These are phyloP conservation scores for Drosophila quasianomalipes DNA, from an alignment of 2,888 invertebrate species.

Conservation along the genomic window DNA sequence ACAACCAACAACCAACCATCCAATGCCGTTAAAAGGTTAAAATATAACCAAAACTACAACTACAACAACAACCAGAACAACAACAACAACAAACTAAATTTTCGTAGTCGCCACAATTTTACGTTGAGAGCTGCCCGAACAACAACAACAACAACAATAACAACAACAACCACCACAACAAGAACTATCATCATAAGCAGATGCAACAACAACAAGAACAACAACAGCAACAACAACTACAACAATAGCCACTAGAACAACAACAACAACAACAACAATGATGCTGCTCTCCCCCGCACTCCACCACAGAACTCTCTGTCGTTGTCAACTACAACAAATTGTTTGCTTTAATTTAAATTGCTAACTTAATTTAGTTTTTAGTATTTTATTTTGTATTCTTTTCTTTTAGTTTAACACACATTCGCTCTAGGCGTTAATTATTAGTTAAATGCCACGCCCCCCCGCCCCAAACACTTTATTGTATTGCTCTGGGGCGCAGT, in stretches of 20 bases:
- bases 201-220: constrained; percentile 21
- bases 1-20: constrained; percentile 31
- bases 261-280: constrained; percentile 25
- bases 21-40: constrained; percentile 45
- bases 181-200: constrained; percentile 23
- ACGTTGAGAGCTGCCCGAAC: constrained; percentile 75
- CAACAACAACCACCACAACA: constrained; percentile 9
- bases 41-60: constrained; percentile 30
- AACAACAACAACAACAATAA: constrained; percentile 40
- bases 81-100: constrained; percentile 49
- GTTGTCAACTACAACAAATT: constrained; percentile 33
- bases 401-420: constrained; percentile 38
- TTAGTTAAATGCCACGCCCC: constrained; percentile 71
- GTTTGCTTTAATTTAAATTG: constrained; percentile 56
- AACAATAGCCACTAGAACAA: constrained; percentile 23
- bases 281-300: constrained; percentile 14
- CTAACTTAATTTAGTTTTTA: constrained; percentile 52
- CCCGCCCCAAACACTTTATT: not conserved
- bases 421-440: constrained; percentile 45
- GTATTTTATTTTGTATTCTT: not conserved
- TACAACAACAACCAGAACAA: constrained; percentile 41
- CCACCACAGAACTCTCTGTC: constrained; percentile 9
- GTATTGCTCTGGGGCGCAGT: constrained; percentile 19
- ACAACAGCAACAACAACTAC: constrained; percentile 29
- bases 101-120: constrained; percentile 76